These are phyloP conservation scores for Podarcis siculus DNA, from an alignment of 2,797 vertebrate species.

Conservation along the genomic window DNA sequence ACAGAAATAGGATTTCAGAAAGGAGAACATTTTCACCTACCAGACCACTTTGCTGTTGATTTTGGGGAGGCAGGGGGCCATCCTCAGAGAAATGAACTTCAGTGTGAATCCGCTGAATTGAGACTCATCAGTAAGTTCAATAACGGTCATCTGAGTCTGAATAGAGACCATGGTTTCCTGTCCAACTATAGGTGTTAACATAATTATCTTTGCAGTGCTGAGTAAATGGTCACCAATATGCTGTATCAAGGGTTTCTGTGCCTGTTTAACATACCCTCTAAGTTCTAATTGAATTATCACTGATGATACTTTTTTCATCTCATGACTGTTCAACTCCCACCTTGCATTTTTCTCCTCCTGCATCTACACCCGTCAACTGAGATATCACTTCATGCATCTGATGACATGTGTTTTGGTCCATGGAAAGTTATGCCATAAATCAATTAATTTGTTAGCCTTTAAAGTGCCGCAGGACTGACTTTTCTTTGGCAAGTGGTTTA, in stretches of 20 bases:
- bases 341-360: not conserved
- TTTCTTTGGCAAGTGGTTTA: not conserved
- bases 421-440: no score
- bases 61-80: no score
- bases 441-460: no score
- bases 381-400: not conserved
- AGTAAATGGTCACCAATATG: not conserved
- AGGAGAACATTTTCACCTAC: no score
- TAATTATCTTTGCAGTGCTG: not conserved
- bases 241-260: not conserved
- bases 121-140: no score
- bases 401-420: not conserved
- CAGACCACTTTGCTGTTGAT: no score
- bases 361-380: not conserved
- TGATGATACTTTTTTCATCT: not conserved
- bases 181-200: not conserved
- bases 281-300: not conserved
- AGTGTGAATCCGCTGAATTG: not conserved
- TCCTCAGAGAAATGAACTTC: not conserved
- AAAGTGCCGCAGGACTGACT: no score
- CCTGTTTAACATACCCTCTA: not conserved
- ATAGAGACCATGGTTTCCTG: not conserved
- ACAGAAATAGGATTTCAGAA: no score
- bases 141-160: not conserved
- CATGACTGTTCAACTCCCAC: not conserved